phyloP scores from a whole-genome alignment of 2,113 vertebrate genomes.

The Garra rufa region DNA sequence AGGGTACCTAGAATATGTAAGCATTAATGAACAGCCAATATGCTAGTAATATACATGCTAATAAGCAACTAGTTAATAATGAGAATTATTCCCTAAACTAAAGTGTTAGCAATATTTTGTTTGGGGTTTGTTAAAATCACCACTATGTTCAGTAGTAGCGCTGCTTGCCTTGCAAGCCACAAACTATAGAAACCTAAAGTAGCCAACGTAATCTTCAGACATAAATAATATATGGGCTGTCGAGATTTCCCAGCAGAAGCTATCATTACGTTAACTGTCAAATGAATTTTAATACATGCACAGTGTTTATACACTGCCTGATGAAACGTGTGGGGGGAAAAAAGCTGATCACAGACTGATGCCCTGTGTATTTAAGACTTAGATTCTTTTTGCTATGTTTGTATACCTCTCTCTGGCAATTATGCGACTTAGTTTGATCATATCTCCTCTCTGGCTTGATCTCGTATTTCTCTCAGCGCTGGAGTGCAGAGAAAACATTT shows the following conservation, averaged over 20 bases:
- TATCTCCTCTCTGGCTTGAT: background rate
- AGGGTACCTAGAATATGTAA: no score
- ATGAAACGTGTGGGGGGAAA: background rate
- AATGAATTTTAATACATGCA: constrained; percentile 47
- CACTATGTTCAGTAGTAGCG: background rate
- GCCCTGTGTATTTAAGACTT: background rate
- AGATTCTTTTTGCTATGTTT: background rate
- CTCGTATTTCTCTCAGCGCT: constrained; percentile 9
- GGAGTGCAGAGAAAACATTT: constrained; percentile 43
- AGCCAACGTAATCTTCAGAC: background rate
- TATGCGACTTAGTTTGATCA: background rate
- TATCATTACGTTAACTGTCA: constrained; percentile 31
- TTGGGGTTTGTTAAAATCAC: background rate
- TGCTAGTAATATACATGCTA: background rate
- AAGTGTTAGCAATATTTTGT: background rate
- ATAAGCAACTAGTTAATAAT: background rate
- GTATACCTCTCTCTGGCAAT: background rate
- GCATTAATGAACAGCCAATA: background rate
- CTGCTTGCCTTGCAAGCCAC: background rate
- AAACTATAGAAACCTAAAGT: background rate
- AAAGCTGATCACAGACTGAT: background rate
- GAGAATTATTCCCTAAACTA: background rate
- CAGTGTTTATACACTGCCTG: constrained; percentile 17
- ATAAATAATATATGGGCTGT: background rate
- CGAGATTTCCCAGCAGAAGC: constrained; percentile 18